Evolutionary conservation across 2,113 vertebrate species (phyloP), one percentile per base, ranked within the genome.

Genomic region (Thymallus thymallus): DNA sequence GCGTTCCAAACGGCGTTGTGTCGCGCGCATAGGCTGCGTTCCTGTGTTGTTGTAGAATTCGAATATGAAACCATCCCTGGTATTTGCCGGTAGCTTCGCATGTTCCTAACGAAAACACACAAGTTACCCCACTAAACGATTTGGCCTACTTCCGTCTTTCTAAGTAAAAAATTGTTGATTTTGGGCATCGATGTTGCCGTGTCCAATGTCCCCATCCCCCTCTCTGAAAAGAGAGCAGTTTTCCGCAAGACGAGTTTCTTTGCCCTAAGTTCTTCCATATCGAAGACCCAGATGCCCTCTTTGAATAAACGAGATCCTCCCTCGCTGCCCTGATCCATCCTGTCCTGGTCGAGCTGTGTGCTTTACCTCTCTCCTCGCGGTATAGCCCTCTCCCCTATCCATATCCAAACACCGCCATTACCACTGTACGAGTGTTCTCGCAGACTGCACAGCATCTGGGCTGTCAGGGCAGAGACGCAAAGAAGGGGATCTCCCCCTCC

Each of bases 401-500:
- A 10, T 26, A 18, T 18, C 46, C 46, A 6, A 56, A 46, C 80
- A 76, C 75, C 76, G 61, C 77, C 80, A 81, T 79, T 74, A 70
- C 48, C 48, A 18, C 46, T n/a, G 63, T 24, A 48, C 26, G 24
- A 56, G 68, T 32, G 26, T 55, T 75, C 82, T 84, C 77, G 73
- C 80, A 32, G 87, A 81, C 80, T 74, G 77, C 84, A 23, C 83
- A 84, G 89, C 84, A 88, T 88, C 90, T 88, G 86, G 86, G 82
- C 82, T 89, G 88, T 85, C 85, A 87, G 84, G 83, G 85, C 84
- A 84, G 86, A 88, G 83, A 58, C 74, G 83, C 74, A 82, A 71
- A 85, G 85, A 83, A 77, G 51, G 35, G 78, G 85, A 85, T 84
- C 82, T 82, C 85, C 86, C 78, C 32, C 73, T n/a, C 72, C 79